Percentiles rank a stretch among this genome's conserved stretches.
These are phyloP conservation scores for Lampropteryx suffumata DNA, from an alignment of 2,888 invertebrate species.

Conservation along the genomic window DNA sequence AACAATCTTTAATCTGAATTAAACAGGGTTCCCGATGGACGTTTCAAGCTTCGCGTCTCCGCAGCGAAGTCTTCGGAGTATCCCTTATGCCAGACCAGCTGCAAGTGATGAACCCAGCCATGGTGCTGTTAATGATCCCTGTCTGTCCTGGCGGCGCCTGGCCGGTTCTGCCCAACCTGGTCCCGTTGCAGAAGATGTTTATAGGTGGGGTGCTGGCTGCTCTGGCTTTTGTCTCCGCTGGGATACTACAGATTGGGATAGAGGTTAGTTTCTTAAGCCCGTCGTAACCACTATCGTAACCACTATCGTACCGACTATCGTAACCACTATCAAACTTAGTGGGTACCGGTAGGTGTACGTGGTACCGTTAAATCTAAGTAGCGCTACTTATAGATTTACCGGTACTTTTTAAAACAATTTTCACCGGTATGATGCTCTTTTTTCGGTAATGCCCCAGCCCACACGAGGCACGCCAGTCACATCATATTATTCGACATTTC, in stretches of 20 bases:
- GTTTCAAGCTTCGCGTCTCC: slow-evolving; percentile 88
- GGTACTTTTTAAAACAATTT: too few relatives aligned
- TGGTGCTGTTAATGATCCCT: slow-evolving; percentile 88
- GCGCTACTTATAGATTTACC: too few relatives aligned
- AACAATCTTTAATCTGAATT: too few relatives aligned
- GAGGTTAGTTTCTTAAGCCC: slow-evolving; percentile 50
- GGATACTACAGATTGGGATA: slow-evolving; percentile 84
- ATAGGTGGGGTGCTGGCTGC: slow-evolving; percentile 81
- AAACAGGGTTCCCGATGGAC: slow-evolving; percentile 89
- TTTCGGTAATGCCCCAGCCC: too few relatives aligned
- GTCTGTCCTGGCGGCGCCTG: slow-evolving; percentile 78
- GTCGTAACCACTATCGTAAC: too few relatives aligned
- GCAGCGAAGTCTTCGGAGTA: slow-evolving; percentile 79
- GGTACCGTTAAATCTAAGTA: too few relatives aligned
- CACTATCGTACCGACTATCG: too few relatives aligned
- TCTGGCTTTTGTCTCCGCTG: slow-evolving; percentile 85
- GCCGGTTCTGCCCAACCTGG: slow-evolving; percentile 67
- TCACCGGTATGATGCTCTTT: too few relatives aligned
- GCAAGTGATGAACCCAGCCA: slow-evolving; percentile 89
- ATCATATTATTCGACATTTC: too few relatives aligned
- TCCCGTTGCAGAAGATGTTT: slow-evolving; percentile 89
- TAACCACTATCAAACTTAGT: too few relatives aligned
- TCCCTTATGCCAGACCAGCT: slow-evolving; percentile 90
- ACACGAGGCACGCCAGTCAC: too few relatives aligned
- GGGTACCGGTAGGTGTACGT: too few relatives aligned